Conservation (phyloP, 92 coral and sea anemone species). For the Ricordea florida region DNA sequence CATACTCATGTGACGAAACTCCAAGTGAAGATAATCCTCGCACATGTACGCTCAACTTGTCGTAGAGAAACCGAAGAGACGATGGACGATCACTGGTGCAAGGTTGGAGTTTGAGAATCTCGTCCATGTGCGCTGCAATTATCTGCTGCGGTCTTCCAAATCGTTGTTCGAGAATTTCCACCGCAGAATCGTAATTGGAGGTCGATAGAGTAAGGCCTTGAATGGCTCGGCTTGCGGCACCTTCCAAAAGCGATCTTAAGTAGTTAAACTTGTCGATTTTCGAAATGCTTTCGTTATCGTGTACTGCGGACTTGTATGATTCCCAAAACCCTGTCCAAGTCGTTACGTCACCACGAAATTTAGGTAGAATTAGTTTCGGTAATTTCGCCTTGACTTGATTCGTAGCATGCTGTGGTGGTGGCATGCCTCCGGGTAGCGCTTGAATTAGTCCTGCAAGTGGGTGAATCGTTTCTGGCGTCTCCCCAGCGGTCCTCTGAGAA, state of each 20-base stretch:
- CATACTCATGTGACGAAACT: slow-evolving; percentile 41
- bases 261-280: slow-evolving; percentile 49
- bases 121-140: slow-evolving; percentile 64
- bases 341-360: no score
- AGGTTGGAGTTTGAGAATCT: slow-evolving; percentile 22
- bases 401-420: background rate
- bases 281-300: background rate
- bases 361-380: slow-evolving; percentile 26
- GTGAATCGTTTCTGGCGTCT: background rate
- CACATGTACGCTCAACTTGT: slow-evolving; percentile 38
- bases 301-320: slow-evolving; percentile 27
- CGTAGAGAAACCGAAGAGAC: slow-evolving; percentile 26
- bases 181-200: slow-evolving; percentile 22
- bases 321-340: no score
- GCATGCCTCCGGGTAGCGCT: background rate
- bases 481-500: background rate
- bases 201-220: slow-evolving; percentile 31
- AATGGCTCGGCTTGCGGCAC: slow-evolving; percentile 32
- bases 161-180: slow-evolving; percentile 28
- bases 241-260: slow-evolving; percentile 23
- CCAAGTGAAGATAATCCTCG: slow-evolving; percentile 43
- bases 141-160: slow-evolving; percentile 58
- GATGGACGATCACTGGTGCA: slow-evolving; percentile 10
- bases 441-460: background rate
- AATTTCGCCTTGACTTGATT: slow-evolving; percentile 31